Base-by-base conservation (phyloP, 2,113 vertebrate species). In the Trinectes maculatus region DNA sequence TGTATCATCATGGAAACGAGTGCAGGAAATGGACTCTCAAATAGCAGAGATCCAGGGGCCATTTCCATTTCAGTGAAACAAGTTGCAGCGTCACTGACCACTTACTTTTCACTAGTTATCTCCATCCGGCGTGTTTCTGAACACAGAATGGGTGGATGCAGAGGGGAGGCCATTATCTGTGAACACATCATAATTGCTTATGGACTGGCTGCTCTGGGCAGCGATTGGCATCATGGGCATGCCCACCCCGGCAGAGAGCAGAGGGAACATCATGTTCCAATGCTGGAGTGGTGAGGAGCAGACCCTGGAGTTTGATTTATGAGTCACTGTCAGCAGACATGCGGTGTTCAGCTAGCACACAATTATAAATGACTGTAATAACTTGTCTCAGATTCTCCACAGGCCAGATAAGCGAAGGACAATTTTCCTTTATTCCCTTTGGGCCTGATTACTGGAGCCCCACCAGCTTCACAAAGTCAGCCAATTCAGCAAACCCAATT, bases 281-380 rank as follows among this genome's bases (percentile, higher is more conserved):
- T 9, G 58, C 72, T 70, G n/a, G 18, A 70, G 42, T 52, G 28
- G 33, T 1, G 1, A 29, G 48, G 58, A 52, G 51, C 26, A 11
- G 26, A 43, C 49, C 53, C 68, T 22, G 47, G 49, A 60, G 56
- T 62, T 72, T 65, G 73, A 49, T 59, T 71, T 61, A n/a, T 65
- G 65, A 68, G 65, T 82, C 64, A 71, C 80, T 67, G 76, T 81
- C 55, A 40, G 26, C 64, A 56, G 48, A 70, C 79, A 70, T 6
- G 61, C 74, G 69, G 60, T 49, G 43, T 57, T 83, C 77, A 64
- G 39, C 60, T 65, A 64, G 65, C 67, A 68, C 55, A 56, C 40
- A 75, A 81, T 89, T 79, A 80, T 80, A 70, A 85, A 85, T 87
- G 84, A 85, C 77, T 59, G 8, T 66, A 75, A 81, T 58, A 76